Base-by-base conservation (phyloP, 2,113 vertebrate species). In the Craseonycteris thonglongyai region DNA sequence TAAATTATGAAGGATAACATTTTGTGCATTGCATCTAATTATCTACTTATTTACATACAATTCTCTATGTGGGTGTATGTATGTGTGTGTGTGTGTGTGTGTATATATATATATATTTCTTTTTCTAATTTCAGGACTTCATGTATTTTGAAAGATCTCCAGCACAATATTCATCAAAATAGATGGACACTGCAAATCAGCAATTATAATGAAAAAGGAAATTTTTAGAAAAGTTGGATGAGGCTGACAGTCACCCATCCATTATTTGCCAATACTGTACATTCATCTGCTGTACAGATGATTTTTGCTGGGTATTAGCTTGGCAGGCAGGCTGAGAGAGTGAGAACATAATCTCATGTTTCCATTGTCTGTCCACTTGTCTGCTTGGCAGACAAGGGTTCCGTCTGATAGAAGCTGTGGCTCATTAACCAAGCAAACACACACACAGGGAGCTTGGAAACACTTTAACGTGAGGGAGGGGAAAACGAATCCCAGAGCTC, bases 141-240 rank as follows among this genome's bases (percentile, higher is more conserved):
- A 97, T 97, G 96, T 97, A 97, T 68, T 97, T 97, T 85, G 97
- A 97, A 91, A 94, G 40, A 14, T 59, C 92, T 56, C 84, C 97
- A 88, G 1, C 26, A 40, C 81, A 40, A 3, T 28, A 0, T 47
- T 59, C 81, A 61, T 35, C 63, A 84, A 45, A 3, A 72, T 86
- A 95, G 51, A 92, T 15, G 16, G 54, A 82, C 7, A 42, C 51
- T 14, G 42, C 19, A 74, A 78, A 65, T 63, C 51, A 45, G n/a
- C 85, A 75, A 24, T 38, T 54, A 35, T 21, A 30, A 68, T 78
- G 71, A 79, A 42, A 65, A 84, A 90, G 86, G 40, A 30, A 24
- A 26, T 14, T 35, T 54, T 42, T 45, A 40, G 47, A 56, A 88
- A 90, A 56, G 9, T 66, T 91, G 40, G 18, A 16, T 78, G 42